A percentile compares a stretch with the other conserved stretches of the same genome.
Evolutionary conservation across 1,140 invertebrate species (phyloP).

Genomic region (Aphaenogaster floridana): DNA sequence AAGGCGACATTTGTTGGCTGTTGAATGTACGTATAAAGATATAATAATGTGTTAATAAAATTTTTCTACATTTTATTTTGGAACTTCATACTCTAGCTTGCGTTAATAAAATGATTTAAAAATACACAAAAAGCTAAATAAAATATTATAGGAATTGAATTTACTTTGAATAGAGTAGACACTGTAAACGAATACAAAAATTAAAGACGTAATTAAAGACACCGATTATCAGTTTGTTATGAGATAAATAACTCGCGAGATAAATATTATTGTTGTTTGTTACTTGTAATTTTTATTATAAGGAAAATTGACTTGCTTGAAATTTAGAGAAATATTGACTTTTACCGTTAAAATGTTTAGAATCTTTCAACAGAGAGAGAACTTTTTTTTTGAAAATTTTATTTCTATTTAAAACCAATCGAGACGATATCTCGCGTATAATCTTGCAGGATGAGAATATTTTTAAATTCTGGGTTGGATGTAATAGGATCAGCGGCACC

Average conservation of each 20-base stretch:
- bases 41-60: not conserved
- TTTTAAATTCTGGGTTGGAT: slow-evolving; percentile 84
- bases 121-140: too few relatives aligned
- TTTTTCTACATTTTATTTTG: not conserved
- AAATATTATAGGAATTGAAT: too few relatives aligned
- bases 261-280: not conserved
- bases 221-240: too few relatives aligned
- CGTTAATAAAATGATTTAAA: too few relatives aligned
- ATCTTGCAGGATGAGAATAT: slow-evolving; percentile 84
- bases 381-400: slow-evolving; percentile 75
- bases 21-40: not conserved
- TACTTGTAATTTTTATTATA: not conserved
- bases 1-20: not conserved
- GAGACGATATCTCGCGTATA: slow-evolving; percentile 82
- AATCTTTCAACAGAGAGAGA: not conserved
- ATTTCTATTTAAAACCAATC: slow-evolving; percentile 81
- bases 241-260: not conserved
- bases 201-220: too few relatives aligned
- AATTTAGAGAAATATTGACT: not conserved
- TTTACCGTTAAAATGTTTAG: not conserved
- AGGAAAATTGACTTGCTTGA: too few relatives aligned
- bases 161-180: too few relatives aligned
- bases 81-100: not conserved
- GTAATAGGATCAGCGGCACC: slow-evolving; percentile 84
- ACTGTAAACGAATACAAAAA: too few relatives aligned